These are phyloP conservation scores for Octopus sinensis DNA, from an alignment of 1,140 invertebrate species.

Conservation along the genomic window DNA sequence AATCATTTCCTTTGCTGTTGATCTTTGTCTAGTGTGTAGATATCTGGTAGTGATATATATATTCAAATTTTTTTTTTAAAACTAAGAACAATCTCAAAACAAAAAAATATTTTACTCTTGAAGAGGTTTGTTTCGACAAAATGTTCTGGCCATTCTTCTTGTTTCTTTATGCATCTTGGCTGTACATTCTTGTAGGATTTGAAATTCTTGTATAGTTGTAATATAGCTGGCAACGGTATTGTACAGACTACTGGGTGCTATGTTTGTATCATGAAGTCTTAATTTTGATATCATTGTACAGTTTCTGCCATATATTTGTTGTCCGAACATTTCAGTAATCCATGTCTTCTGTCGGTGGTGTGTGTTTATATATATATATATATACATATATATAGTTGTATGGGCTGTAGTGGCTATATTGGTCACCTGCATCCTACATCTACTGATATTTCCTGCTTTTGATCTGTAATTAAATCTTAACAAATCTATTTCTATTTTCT, in stretches of 20 bases:
- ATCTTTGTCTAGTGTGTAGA: too few species aligned
- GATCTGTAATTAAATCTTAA: too few species aligned
- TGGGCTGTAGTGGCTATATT: too few species aligned
- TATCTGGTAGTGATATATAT: too few species aligned
- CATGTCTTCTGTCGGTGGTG: neutral
- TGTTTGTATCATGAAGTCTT: slow-evolving; percentile 17
- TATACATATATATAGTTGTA: too few species aligned
- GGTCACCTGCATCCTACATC: too few species aligned
- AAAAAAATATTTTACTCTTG: neutral
- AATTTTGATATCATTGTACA: slow-evolving; percentile 18
- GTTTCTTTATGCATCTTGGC: neutral
- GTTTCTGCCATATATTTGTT: slow-evolving; percentile 15
- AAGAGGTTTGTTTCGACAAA: neutral
- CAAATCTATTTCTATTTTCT: too few species aligned
- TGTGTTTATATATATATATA: neutral
- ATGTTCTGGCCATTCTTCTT: neutral
- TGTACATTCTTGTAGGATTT: slow-evolving; percentile 9
- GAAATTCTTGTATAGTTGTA: neutral
- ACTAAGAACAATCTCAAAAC: too few species aligned
- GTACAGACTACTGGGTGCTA: slow-evolving; percentile 15
- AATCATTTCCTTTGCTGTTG: too few species aligned
- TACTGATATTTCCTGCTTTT: too few species aligned
- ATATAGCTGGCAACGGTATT: slow-evolving; percentile 11
- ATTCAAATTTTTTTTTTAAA: too few species aligned
- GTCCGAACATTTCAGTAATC: neutral